A percentile compares a stretch with the other conserved stretches of the same genome.
Conservation (phyloP, 2,888 invertebrate genomes). For the Acholoe squamosa region DNA sequence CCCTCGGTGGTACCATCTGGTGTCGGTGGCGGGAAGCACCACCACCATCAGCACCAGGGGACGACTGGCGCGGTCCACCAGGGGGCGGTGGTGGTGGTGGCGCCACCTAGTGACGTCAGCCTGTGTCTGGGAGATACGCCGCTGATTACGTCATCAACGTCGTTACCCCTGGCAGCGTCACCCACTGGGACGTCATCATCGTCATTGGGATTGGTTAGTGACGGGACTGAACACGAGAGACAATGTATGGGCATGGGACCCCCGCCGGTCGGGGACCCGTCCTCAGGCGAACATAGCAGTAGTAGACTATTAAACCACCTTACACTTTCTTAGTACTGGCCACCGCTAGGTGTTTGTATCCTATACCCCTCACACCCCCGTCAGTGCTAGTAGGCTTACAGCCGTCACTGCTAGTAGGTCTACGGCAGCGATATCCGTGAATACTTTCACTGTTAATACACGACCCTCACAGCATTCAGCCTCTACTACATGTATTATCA, state of each 20-base stretch:
- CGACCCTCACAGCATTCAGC: no score
- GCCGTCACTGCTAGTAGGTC: neutral
- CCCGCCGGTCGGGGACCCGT: constrained; percentile 40
- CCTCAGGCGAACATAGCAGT: neutral
- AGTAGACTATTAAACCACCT: constrained; percentile 22
- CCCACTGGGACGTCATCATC: neutral
- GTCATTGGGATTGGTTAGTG: neutral
- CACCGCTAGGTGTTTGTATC: no score
- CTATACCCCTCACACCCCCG: neutral
- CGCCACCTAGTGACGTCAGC: neutral
- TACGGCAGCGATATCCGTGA: no score
- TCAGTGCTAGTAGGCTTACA: neutral
- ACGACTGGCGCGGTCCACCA: neutral
- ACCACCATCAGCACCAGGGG: neutral
- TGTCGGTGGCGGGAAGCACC: neutral
- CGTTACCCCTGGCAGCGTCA: neutral
- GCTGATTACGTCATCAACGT: no score
- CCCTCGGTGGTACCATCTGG: neutral
- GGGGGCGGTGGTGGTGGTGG: neutral
- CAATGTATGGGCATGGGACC: neutral
- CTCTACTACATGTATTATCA: no score
- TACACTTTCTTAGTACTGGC: neutral
- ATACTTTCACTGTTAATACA: no score
- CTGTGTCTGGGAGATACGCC: no score
- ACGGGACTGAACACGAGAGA: neutral